These are phyloP conservation scores for Hypselothyrea guttata DNA, from an alignment of 2,888 invertebrate genomes.

Conservation along the genomic window DNA sequence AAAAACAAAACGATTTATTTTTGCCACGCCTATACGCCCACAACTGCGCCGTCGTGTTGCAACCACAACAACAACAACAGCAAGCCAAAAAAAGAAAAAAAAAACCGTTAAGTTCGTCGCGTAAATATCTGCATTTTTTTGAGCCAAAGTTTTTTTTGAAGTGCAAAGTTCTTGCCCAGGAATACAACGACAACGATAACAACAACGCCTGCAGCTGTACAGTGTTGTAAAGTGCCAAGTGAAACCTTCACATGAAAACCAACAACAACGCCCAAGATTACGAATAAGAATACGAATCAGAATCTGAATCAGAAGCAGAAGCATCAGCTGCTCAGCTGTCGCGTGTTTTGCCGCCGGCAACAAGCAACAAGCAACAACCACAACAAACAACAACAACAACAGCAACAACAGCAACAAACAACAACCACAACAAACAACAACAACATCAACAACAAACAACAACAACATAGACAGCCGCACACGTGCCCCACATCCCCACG, in stretches of 20 bases:
- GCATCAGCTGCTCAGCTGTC: conserved; percentile 41
- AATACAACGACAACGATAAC: conserved; percentile 35
- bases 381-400: conserved; percentile 12
- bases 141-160: conserved; percentile 63
- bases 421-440: conserved; percentile 24
- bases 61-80: too few species aligned
- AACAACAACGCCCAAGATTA: conserved; percentile 9
- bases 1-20: conserved; percentile 10
- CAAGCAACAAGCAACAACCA: neutral
- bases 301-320: conserved; percentile 1
- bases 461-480: conserved; percentile 31
- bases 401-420: neutral
- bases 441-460: conserved; percentile 12
- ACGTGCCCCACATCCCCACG: conserved; percentile 50
- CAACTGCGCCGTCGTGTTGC: conserved; percentile 24
- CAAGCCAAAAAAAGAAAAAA: too few species aligned
- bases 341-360: conserved; percentile 66
- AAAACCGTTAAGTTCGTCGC: conserved; percentile 25
- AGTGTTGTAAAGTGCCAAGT: conserved; percentile 32
- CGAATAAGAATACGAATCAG: neutral
- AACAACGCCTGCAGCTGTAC: neutral
- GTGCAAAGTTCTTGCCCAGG: conserved; percentile 49
- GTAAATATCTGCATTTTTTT: conserved; percentile 42
- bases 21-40: conserved; percentile 5
- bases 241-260: conserved; percentile 29